Evolutionary conservation across 30 jellyfish, hydroid and myxozoan genomes (phyloP).

Genomic region (Nemopilema nomurai): DNA sequence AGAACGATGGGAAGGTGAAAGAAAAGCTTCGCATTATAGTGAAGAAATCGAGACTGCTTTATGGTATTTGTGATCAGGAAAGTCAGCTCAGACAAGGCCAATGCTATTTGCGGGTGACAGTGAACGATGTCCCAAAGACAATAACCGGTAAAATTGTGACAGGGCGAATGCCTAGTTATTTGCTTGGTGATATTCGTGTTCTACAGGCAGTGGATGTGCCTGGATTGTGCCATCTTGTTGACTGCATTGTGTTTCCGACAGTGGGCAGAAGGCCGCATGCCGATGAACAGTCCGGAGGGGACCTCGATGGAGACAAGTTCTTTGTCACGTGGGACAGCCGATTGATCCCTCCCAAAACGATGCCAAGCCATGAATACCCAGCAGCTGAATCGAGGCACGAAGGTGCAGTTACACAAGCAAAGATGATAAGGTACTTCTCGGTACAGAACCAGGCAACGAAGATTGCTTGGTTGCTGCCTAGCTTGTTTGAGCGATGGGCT

Average conservation of each 20-base stretch:
- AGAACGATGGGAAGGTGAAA: conserved; percentile 6
- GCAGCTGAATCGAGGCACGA: conserved; percentile 15
- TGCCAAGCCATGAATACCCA: conserved; percentile 26
- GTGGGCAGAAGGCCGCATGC: conserved; percentile 34
- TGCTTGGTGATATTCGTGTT: conserved; percentile 47
- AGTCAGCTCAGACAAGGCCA: conserved; percentile 24
- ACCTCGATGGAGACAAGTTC: conserved; percentile 45
- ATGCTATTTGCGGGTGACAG: conserved; percentile 19
- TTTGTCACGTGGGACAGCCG: conserved; percentile 41
- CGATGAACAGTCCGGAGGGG: conserved; percentile 53
- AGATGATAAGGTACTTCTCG: conserved; percentile 30
- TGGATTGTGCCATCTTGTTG: conserved; percentile 29
- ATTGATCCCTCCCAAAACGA: conserved; percentile 30
- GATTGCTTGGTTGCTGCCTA: conserved; percentile 12
- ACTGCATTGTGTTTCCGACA: conserved; percentile 34
- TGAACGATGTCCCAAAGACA: conserved; percentile 25
- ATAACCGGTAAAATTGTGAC: conserved; percentile 22
- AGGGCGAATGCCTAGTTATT: conserved; percentile 39
- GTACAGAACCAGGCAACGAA: conserved; percentile 29
- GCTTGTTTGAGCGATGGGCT: conserved; percentile 36
- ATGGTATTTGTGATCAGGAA: conserved; percentile 33
- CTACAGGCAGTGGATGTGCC: conserved; percentile 40
- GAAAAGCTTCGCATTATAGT: conserved; percentile 33
- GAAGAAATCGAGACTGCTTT: conserved; percentile 25
- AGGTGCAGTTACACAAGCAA: conserved; percentile 19